Conservation (phyloP, 1,140 invertebrate genomes). For the Diachasma alloeum region DNA sequence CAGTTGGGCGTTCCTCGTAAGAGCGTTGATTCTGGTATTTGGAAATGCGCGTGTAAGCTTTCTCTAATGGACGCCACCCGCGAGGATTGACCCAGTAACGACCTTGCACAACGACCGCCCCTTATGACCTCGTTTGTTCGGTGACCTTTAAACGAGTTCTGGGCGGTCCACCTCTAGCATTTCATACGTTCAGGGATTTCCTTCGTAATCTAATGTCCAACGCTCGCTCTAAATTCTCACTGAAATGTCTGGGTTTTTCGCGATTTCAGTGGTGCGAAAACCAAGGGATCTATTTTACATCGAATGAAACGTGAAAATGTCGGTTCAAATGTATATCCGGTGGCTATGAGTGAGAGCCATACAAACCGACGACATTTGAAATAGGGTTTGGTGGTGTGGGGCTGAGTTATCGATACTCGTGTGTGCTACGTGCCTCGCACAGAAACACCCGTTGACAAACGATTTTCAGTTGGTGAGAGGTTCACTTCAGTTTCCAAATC, state of each 20-base stretch:
- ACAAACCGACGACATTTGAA: neutral
- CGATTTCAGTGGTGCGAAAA: neutral
- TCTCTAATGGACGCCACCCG: constrained; percentile 31
- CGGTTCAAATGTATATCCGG: neutral
- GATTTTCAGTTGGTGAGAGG: neutral
- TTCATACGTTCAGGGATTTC: neutral
- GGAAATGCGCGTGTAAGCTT: constrained; percentile 24
- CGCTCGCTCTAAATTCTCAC: neutral
- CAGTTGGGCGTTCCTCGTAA: neutral
- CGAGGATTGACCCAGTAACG: constrained; percentile 37
- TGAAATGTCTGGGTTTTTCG: neutral
- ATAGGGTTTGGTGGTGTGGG: neutral
- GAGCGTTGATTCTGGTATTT: neutral
- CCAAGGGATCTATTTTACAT: neutral
- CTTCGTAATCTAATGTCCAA: neutral
- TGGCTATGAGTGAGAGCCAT: neutral
- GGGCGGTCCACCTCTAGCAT: constrained; percentile 24
- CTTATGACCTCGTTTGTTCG: constrained; percentile 34
- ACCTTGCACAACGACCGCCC: constrained; percentile 31
- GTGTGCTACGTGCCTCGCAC: neutral
- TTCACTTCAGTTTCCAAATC: neutral
- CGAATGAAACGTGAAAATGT: neutral
- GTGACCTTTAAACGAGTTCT: constrained; percentile 38
- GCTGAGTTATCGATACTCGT: constrained; percentile 12
- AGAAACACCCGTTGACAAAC: constrained; percentile 1